Conservation (phyloP, 2,888 invertebrate species). For the Drosophila borborema region DNA sequence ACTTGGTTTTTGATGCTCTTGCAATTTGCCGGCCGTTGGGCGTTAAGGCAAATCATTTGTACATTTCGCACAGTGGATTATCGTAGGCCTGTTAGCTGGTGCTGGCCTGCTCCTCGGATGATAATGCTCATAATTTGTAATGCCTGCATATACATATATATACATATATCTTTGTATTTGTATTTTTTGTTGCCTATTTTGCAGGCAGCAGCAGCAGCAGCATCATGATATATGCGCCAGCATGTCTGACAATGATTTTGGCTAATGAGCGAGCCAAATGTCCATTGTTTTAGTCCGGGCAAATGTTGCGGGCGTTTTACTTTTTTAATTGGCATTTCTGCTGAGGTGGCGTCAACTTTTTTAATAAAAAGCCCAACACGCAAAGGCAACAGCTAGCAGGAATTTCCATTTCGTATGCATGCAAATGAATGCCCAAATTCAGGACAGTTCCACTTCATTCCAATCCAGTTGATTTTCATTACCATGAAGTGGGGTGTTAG, state of each 20-base stretch:
- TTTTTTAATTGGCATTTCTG: conserved; percentile 68
- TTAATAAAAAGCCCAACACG: conserved; percentile 60
- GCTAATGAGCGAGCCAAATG: conserved; percentile 66
- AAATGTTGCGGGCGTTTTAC: conserved; percentile 48
- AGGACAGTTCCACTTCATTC: conserved; percentile 77
- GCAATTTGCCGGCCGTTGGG: conserved; percentile 60
- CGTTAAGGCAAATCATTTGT: conserved; percentile 76
- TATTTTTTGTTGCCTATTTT: conserved; percentile 28
- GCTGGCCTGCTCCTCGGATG: conserved; percentile 40
- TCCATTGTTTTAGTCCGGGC: conserved; percentile 22
- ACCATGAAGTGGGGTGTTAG: conserved; percentile 55
- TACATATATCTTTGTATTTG: conserved; percentile 8
- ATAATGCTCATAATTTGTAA: conserved; percentile 82
- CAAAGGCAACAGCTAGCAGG: conserved; percentile 21
- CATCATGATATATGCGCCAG: conserved; percentile 51
- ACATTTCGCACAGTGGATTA: conserved; percentile 78
- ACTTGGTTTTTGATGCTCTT: conserved; percentile 58
- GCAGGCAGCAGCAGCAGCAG: neutral
- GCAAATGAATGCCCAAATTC: conserved; percentile 74
- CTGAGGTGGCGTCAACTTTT: conserved; percentile 58
- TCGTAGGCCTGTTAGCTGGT: conserved; percentile 32
- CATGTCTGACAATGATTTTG: conserved; percentile 71
- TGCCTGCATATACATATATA: conserved; percentile 51
- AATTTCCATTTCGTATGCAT: conserved; percentile 58
- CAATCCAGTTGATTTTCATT: conserved; percentile 82